Evolutionary conservation across 2,888 invertebrate species (phyloP).

Genomic region (Elysia crispata): DNA sequence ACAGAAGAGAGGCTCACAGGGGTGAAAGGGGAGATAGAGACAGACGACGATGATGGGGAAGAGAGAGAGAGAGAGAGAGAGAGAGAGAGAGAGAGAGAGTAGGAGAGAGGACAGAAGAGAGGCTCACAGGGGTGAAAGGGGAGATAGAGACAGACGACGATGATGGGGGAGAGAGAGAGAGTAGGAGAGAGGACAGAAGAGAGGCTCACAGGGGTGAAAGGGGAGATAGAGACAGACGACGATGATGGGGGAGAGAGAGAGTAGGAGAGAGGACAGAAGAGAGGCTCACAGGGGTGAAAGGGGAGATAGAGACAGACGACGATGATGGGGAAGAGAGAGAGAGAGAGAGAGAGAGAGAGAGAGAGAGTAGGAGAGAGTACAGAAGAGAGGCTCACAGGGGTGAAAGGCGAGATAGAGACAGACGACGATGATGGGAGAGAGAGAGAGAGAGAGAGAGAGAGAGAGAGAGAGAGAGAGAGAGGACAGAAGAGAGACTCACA

Average conservation of each 20-base stretch:
- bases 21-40: conserved; percentile 17
- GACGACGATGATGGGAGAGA: neutral
- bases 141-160: neutral
- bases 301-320: no score
- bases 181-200: neutral
- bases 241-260: conserved; percentile 9
- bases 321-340: conserved; percentile 10
- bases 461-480: conserved; percentile 20
- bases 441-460: conserved; percentile 15
- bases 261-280: conserved; percentile 16
- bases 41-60: neutral
- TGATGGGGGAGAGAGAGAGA: neutral
- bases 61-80: conserved; percentile 19
- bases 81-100: conserved; percentile 27
- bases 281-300: conserved; percentile 11
- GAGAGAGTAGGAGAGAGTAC: neutral
- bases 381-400: conserved; percentile 1
- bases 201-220: conserved; percentile 12
- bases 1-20: conserved; percentile 20
- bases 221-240: conserved; percentile 10
- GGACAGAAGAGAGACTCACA: conserved; percentile 15
- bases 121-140: neutral
- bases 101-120: no score
- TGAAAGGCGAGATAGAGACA: conserved; percentile 17
- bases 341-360: neutral